A percentile compares a stretch with the other conserved stretches of the same genome.
Conservation (phyloP, 2,113 vertebrate genomes). For the Sclerurus mexicanus region DNA sequence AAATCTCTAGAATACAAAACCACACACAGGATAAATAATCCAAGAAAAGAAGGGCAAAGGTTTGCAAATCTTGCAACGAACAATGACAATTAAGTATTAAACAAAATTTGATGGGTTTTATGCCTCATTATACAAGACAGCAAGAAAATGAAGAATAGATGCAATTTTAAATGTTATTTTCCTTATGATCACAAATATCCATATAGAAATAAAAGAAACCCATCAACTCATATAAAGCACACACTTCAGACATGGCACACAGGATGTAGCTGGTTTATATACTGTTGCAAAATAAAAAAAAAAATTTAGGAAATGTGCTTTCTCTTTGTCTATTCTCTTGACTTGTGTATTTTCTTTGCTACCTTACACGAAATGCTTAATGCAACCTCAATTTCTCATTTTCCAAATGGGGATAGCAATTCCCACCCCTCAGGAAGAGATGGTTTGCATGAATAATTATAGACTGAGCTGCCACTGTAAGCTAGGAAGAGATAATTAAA, state of each 20-base stretch:
- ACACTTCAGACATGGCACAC: not conserved
- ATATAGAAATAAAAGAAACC: not conserved
- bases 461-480: rapidly evolving
- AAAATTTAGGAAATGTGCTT: not conserved
- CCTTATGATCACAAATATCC: not conserved
- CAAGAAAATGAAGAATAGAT: not conserved
- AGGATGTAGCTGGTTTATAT: not conserved
- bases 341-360: not conserved
- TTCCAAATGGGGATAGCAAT: not conserved
- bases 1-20: not conserved
- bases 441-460: not conserved
- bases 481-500: not conserved
- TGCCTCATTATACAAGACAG: not conserved
- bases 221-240: not conserved
- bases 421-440: not conserved
- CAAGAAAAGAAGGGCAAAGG: not conserved
- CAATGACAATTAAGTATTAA: not conserved
- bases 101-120: not conserved
- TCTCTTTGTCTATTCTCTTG: not conserved
- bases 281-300: not conserved
- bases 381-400: rapidly evolving
- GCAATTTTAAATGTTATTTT: not conserved
- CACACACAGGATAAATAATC: not conserved
- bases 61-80: not conserved
- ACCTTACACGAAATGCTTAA: not conserved